Base-by-base conservation (phyloP, 2,113 vertebrate species). In the Sturnus vulgaris region DNA sequence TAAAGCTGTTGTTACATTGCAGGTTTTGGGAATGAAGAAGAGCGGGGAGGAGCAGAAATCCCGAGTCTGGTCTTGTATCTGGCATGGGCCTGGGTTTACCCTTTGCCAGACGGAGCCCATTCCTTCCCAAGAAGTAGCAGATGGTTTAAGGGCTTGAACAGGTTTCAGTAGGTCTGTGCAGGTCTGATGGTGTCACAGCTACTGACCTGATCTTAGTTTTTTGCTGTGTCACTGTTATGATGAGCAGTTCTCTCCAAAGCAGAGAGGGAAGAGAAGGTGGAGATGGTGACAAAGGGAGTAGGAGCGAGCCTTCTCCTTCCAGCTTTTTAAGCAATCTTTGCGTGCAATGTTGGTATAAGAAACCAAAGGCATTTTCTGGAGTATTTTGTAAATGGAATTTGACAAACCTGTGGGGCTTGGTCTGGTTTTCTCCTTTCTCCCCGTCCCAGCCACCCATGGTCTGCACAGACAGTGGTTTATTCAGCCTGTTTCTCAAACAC, bases 401-500 rank as follows among this genome's bases (percentile, higher is more conserved):
- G 53, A n/a, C 19, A 40, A 53, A 35, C 16, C 16, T 39, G 5
- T 56, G 56, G 37, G 40, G 15, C 56, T 89, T 93, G 50, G 42
- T 87, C 37, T 3, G 1, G 12, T 75, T 46, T 87, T 11, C 21
- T 89, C 19, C 27, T 23, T 63, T 77, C 40, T 82, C 5, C 35
- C 72, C 15, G 12, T 33, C 18, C 14, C 24, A 61, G 69, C n/a
- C 11, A 28, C 52, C 25, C 14, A 3, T 1, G 0, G 5, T 46
- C 16, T 84, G 25, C 0, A 0, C 1, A 1, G 40, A 37, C 24
- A 17, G 27, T 28, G 11, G 2, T 69, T 28, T 69, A 39, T 37
- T 80, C 60, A 82, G 17, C 40, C 31, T 28, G 12, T 57, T 86
- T 78, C 78, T 75, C 33, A 65, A 63, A 50, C n/a, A 53, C 11